Evolutionary conservation across 1,140 invertebrate species (phyloP).

Genomic region (Drosophila parvula): DNA sequence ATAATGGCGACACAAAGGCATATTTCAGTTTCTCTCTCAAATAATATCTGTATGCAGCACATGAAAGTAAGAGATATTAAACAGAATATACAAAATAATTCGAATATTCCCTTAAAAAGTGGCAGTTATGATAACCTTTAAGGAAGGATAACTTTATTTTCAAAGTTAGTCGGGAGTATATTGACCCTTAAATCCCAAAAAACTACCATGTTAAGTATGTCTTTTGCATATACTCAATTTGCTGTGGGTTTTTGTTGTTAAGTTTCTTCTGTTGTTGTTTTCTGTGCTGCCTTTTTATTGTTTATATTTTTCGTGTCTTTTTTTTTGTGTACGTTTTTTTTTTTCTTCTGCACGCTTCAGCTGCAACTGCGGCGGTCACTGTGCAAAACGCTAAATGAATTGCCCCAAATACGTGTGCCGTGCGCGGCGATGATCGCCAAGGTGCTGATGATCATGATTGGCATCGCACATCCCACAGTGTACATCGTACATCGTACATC

Average conservation of each 20-base stretch:
- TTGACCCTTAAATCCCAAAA: not conserved
- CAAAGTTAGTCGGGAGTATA: not conserved
- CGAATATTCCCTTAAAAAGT: too few relatives aligned
- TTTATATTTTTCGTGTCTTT: not conserved
- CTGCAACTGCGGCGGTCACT: conserved; percentile 67
- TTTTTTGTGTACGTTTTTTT: not conserved
- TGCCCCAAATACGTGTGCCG: conserved; percentile 73
- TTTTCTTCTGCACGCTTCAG: conserved; percentile 69
- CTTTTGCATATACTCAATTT: conserved; percentile 19
- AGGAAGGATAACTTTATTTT: not conserved
- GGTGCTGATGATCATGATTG: conserved; percentile 25
- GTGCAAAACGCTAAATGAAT: conserved; percentile 72
- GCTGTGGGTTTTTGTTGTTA: conserved; percentile 21
- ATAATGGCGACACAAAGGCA: too few relatives aligned
- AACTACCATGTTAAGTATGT: conserved; percentile 10
- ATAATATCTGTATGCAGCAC: too few relatives aligned
- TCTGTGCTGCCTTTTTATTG: conserved; percentile 19
- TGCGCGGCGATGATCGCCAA: conserved; percentile 46
- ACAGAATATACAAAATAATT: too few relatives aligned
- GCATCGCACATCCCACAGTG: not conserved
- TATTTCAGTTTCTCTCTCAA: not conserved
- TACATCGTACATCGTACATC: not conserved
- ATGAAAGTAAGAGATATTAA: too few relatives aligned
- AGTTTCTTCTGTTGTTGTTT: conserved; percentile 12
- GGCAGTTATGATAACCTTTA: too few relatives aligned